Conservation (phyloP, 1,140 invertebrate species). For the honey bee (Apis mellifera) region DNA sequence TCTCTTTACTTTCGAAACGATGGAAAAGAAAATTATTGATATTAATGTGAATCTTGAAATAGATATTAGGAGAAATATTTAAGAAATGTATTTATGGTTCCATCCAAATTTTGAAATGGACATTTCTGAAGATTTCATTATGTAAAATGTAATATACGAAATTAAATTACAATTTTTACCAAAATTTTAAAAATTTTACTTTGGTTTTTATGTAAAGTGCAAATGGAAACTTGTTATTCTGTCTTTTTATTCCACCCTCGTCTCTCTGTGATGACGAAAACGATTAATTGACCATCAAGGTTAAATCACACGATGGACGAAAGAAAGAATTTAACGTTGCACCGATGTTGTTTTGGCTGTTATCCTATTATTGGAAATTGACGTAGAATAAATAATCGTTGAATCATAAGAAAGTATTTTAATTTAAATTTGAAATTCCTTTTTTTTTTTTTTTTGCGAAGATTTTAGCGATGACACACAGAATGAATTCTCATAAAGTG, state of each 20-base stretch:
- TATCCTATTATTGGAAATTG: too few relatives aligned
- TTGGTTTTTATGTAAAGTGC: background rate
- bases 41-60: too few relatives aligned
- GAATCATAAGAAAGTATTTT: background rate
- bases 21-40: too few relatives aligned
- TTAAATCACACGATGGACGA: slow-evolving; percentile 12
- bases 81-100: too few relatives aligned
- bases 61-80: too few relatives aligned
- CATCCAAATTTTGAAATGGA: too few relatives aligned
- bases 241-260: slow-evolving; percentile 11
- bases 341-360: background rate
- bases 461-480: too few relatives aligned
- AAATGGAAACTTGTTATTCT: background rate
- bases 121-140: too few relatives aligned
- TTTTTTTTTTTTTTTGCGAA: background rate
- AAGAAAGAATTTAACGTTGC: slow-evolving; percentile 13
- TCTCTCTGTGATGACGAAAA: slow-evolving; percentile 3
- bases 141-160: too few relatives aligned
- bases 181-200: background rate
- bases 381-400: background rate
- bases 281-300: slow-evolving; percentile 24
- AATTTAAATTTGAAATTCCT: background rate
- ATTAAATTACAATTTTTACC: too few relatives aligned
- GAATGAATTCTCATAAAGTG: too few relatives aligned
- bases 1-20: too few relatives aligned